A percentile compares a stretch with the other conserved stretches of the same genome.
Evolutionary conservation across 1,140 invertebrate genomes (phyloP).

Genomic region (Pteromalus puparum): DNA sequence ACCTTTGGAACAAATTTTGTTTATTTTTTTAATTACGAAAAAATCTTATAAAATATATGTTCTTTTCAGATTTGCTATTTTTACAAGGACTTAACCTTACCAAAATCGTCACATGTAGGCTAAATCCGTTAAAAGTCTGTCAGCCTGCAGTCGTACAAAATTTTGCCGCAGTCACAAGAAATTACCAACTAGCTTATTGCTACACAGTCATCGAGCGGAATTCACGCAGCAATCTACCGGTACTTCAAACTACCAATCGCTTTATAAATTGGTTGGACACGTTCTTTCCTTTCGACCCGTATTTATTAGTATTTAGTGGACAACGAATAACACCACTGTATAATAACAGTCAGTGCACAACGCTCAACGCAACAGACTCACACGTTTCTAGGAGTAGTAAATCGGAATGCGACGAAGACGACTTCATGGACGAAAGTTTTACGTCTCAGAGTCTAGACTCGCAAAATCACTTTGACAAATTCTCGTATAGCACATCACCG

Average conservation of each 20-base stretch:
- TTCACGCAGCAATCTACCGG: constrained; percentile 79
- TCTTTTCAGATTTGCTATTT: constrained; percentile 84
- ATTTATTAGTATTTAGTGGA: constrained; percentile 77
- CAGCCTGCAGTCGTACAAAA: constrained; percentile 85
- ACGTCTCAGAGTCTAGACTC: constrained; percentile 53
- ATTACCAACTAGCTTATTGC: constrained; percentile 95
- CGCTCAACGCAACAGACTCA: constrained; percentile 53
- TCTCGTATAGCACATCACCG: constrained; percentile 66
- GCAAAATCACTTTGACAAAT: constrained; percentile 60
- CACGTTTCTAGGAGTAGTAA: constrained; percentile 52
- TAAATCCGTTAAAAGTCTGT: constrained; percentile 92
- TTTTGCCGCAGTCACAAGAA: constrained; percentile 89
- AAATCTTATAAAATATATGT: constrained; percentile 52
- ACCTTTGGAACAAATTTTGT: constrained; percentile 44
- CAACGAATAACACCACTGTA: constrained; percentile 71
- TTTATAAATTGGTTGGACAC: constrained; percentile 77
- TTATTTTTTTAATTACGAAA: constrained; percentile 34
- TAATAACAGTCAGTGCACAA: constrained; percentile 63
- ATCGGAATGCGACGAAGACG: constrained; percentile 61
- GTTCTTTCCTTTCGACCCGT: constrained; percentile 91
- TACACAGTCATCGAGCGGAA: constrained; percentile 93
- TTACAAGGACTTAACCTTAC: constrained; percentile 88
- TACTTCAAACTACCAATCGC: constrained; percentile 72
- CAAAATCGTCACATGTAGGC: constrained; percentile 86
- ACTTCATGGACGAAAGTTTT: constrained; percentile 67